These are phyloP conservation scores for Cinara cedri DNA, from an alignment of 2,888 invertebrate genomes.

Conservation along the genomic window DNA sequence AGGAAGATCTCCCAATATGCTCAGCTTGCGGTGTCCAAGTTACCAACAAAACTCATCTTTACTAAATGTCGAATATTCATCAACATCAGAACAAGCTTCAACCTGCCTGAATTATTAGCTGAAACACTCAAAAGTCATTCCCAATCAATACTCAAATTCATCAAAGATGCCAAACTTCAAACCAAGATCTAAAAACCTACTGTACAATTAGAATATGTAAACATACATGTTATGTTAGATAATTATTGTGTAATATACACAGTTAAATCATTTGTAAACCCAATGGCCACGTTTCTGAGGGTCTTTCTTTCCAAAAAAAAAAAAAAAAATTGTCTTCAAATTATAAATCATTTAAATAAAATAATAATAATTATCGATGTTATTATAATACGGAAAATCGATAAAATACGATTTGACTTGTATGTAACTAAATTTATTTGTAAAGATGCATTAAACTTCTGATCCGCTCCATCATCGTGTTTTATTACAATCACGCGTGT, in stretches of 20 bases:
- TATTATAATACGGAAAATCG: too few relatives aligned
- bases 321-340: too few relatives aligned
- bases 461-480: too few relatives aligned
- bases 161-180: background rate
- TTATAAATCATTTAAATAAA: too few relatives aligned
- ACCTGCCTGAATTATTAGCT: constrained; percentile 1
- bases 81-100: background rate
- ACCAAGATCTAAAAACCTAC: background rate
- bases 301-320: too few relatives aligned
- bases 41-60: background rate
- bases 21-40: background rate
- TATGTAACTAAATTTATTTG: too few relatives aligned
- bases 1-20: background rate
- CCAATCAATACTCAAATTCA: background rate
- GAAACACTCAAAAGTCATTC: background rate
- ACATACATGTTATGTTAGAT: background rate
- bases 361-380: too few relatives aligned
- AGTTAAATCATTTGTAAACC: background rate
- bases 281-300: background rate
- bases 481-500: too few relatives aligned
- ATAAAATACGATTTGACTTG: too few relatives aligned
- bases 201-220: background rate
- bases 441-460: too few relatives aligned
- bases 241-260: too few relatives aligned
- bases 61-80: background rate